These are phyloP conservation scores for Dasysyrphus albostriatus DNA, from an alignment of 2,888 invertebrate species.

Conservation along the genomic window DNA sequence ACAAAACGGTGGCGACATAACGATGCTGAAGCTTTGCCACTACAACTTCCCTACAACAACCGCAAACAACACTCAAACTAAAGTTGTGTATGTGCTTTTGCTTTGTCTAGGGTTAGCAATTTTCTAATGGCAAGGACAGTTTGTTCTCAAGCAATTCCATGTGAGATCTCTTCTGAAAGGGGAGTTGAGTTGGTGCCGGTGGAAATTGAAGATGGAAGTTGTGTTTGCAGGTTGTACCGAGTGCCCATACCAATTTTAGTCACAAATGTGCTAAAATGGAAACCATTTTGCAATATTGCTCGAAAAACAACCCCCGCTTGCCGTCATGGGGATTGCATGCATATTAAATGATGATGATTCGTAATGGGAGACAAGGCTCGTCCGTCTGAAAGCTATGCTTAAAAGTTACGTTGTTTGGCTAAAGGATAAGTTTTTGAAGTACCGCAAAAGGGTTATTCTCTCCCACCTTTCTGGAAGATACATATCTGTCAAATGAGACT, in stretches of 20 bases:
- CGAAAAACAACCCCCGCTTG: constrained; percentile 32
- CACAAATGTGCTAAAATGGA: constrained; percentile 66
- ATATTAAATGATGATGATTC: constrained; percentile 53
- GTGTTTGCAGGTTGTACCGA: constrained; percentile 69
- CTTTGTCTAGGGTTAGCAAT: constrained; percentile 56
- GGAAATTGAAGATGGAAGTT: constrained; percentile 17
- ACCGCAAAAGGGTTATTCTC: constrained; percentile 48
- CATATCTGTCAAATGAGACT: neutral
- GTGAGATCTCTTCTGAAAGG: neutral
- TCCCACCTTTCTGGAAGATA: neutral
- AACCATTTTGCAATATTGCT: constrained; percentile 69
- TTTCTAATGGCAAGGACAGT: constrained; percentile 55
- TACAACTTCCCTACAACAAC: constrained; percentile 32
- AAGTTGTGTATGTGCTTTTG: constrained; percentile 28
- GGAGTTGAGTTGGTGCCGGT: neutral
- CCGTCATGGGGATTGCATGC: constrained; percentile 35
- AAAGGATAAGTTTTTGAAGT: constrained; percentile 42
- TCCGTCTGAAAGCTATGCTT: constrained; percentile 23
- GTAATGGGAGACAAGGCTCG: neutral
- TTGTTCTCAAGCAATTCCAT: constrained; percentile 64
- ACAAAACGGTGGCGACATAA: constrained; percentile 51
- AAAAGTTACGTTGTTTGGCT: constrained; percentile 56
- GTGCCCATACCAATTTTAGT: constrained; percentile 50
- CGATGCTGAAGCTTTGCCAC: constrained; percentile 40
- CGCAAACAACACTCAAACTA: constrained; percentile 22